phyloP scores from a whole-genome alignment of 2,113 vertebrate species.

The Xenopus laevis region DNA sequence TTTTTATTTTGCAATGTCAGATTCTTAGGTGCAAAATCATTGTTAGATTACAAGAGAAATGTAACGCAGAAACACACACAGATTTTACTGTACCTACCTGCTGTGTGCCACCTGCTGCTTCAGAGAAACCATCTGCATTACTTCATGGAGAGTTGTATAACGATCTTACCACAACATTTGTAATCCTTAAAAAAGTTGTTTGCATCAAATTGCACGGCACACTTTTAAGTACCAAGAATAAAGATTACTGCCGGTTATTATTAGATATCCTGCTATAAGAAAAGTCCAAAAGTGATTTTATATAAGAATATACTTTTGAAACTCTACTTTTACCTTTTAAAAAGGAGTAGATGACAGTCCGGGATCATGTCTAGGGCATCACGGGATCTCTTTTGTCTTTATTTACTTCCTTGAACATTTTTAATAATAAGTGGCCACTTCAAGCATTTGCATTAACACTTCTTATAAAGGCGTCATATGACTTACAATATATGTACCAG shows the following conservation, averaged over 20 bases:
- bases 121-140: slow-evolving; percentile 17
- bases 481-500: too few relatives aligned
- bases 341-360: too few relatives aligned
- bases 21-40: neutral
- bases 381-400: too few relatives aligned
- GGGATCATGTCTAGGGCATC: too few relatives aligned
- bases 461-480: too few relatives aligned
- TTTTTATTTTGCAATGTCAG: too few relatives aligned
- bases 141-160: slow-evolving; percentile 23
- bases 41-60: slow-evolving; percentile 19
- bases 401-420: too few relatives aligned
- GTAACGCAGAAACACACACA: slow-evolving; percentile 14
- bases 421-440: too few relatives aligned
- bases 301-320: too few relatives aligned
- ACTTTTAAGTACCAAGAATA: slow-evolving; percentile 9
- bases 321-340: too few relatives aligned
- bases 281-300: too few relatives aligned
- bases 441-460: too few relatives aligned
- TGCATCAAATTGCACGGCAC: slow-evolving; percentile 23
- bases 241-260: slow-evolving; percentile 7
- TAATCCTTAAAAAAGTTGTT: slow-evolving; percentile 29
- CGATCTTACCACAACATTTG: slow-evolving; percentile 17
- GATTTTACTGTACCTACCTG: slow-evolving; percentile 19
- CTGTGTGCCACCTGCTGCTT: slow-evolving; percentile 38
- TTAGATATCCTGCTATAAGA: neutral